phyloP scores from a whole-genome alignment of 2,113 vertebrate genomes.

The Tichodroma muraria region DNA sequence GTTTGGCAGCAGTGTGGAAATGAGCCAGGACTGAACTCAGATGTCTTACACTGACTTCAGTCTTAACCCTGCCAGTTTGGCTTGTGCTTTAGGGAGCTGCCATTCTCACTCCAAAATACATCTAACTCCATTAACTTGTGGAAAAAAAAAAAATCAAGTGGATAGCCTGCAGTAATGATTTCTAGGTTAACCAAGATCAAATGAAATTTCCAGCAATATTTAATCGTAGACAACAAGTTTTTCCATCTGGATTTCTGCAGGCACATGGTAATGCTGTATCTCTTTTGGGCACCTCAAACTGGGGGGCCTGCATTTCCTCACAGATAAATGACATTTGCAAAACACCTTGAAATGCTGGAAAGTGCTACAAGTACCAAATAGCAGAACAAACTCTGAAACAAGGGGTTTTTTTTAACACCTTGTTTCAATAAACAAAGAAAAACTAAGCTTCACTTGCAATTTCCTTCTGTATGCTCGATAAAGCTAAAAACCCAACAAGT shows the following conservation, averaged over 20 bases:
- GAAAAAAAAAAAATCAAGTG: neutral
- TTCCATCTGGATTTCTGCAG: neutral
- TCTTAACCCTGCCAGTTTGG: neutral
- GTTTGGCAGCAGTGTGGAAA: constrained; percentile 36
- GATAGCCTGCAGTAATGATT: neutral
- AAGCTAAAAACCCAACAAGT: neutral
- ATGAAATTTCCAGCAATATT: neutral
- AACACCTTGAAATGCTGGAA: neutral
- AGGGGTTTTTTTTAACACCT: neutral
- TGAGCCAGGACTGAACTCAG: constrained; percentile 8
- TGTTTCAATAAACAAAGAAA: neutral
- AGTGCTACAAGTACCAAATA: neutral
- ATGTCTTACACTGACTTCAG: neutral
- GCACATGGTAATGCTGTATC: neutral
- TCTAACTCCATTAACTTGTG: neutral
- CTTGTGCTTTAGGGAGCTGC: neutral
- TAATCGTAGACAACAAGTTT: neutral
- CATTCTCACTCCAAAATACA: neutral
- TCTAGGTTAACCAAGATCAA: neutral
- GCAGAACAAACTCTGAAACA: neutral
- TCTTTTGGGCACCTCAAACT: neutral
- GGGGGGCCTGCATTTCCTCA: neutral
- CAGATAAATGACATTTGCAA: neutral
- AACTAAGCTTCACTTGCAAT: neutral
- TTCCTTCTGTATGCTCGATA: neutral